Base-by-base conservation (phyloP, 1,140 invertebrate genomes). In the Rhysida immarginata region DNA sequence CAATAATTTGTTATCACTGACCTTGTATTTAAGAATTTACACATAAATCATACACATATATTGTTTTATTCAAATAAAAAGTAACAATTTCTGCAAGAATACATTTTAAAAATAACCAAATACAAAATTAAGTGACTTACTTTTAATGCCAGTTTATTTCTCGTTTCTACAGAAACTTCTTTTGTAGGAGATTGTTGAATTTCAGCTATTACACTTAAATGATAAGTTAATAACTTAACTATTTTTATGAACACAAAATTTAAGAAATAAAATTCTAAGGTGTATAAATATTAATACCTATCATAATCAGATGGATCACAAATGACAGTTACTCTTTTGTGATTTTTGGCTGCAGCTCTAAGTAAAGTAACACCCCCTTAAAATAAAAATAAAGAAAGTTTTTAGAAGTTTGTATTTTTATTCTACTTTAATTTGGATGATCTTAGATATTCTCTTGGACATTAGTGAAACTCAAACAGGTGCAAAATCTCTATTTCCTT, bases 271-370 rank as follows among this genome's bases (percentile, higher is more conserved):
- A n/a, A n/a, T 35, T 35, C 16, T 35, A 8, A 35, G 16, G 29
- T 35, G 16, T 35, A 35, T 16, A 35, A 16, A 35, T 35, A 5
- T 35, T 35, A 35, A 35, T 35, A 35, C 29, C 59, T 78, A 2
- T 77, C 73, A 69, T 98, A 99, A 77, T 99, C 95, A 21, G 62
- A 68, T 0, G 93, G 90, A 72, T 98, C 94, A 74, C 90, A 95
- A 45, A 98, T 69, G 46, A 98, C 84, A 0, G 92, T 93, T 0
- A 99, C 95, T 64, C 94, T 78, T n/a, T 81, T 77, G 69, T 96
- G 91, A 74, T 98, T 99, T 74, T 98, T 99, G 16, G 94, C 95
- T 18, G 93, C 95, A 8, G 95, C 94, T 66, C 95, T 72, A 0
- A 99, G 71, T 3, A 98, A 69, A 0, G 95, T 96, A 0, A 98